These are phyloP conservation scores for Simalia tracyae DNA, from an alignment of 2,797 vertebrate species.

Conservation along the genomic window DNA sequence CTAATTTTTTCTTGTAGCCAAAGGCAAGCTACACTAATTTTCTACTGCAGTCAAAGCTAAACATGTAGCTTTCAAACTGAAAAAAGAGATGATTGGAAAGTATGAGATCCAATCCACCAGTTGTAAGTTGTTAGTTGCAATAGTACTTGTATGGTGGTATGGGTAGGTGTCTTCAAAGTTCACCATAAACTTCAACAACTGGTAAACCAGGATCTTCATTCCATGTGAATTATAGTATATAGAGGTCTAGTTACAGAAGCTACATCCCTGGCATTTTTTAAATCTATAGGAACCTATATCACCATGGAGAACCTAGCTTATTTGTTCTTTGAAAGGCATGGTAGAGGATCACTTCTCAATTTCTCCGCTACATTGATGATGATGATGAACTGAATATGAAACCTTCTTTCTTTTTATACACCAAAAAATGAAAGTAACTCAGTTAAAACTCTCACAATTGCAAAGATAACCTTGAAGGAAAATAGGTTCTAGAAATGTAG, in stretches of 20 bases:
- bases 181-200: not conserved
- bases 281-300: not conserved
- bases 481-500: too few relatives aligned
- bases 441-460: too few relatives aligned
- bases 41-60: not conserved
- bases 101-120: not conserved
- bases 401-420: too few relatives aligned
- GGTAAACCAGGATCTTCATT: not conserved
- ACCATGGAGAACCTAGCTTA: not conserved
- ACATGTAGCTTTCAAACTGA: not conserved
- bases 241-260: not conserved
- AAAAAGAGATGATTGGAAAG: not conserved
- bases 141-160: not conserved
- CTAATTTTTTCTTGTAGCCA: not conserved
- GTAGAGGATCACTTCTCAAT: not conserved
- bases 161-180: not conserved
- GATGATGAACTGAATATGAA: too few relatives aligned
- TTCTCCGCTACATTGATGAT: too few relatives aligned
- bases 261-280: not conserved
- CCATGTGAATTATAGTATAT: too few relatives aligned
- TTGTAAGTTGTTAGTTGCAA: not conserved
- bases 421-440: too few relatives aligned
- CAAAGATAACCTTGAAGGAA: too few relatives aligned
- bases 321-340: not conserved
- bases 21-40: not conserved